These are phyloP conservation scores for Lasiurus cinereus DNA, from an alignment of 2,113 vertebrate genomes.

Conservation along the genomic window DNA sequence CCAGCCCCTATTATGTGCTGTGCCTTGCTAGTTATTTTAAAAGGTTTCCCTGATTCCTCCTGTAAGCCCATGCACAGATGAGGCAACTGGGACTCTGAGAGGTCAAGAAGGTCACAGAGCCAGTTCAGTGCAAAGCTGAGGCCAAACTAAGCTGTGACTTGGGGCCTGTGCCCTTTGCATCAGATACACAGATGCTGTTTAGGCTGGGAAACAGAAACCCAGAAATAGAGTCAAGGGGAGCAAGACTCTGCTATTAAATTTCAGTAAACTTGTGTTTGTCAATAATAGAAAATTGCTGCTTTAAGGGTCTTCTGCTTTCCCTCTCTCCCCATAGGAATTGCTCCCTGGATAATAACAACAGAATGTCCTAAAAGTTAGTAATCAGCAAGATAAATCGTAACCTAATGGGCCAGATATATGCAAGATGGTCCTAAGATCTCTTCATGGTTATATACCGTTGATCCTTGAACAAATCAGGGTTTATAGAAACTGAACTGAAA, in stretches of 20 bases:
- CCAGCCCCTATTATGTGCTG: neutral
- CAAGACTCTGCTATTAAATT: neutral
- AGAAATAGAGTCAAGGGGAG: neutral
- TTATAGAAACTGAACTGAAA: neutral
- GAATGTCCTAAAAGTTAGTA: neutral
- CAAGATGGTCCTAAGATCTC: neutral
- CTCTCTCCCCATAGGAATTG: neutral
- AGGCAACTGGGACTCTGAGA: neutral
- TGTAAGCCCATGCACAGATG: neutral
- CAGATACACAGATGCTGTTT: no score
- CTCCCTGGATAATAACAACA: neutral
- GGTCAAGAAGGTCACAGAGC: neutral
- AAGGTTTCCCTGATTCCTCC: neutral
- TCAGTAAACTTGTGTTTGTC: neutral
- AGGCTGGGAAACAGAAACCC: neutral
- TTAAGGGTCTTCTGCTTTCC: no score
- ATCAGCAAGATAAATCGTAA: neutral
- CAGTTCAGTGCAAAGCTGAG: neutral
- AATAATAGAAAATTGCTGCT: neutral
- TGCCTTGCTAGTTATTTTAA: neutral
- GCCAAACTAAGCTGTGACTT: no score
- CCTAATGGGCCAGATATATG: neutral
- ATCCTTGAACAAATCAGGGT: neutral
- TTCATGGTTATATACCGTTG: neutral
- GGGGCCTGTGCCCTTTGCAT: rapidly evolving